These are phyloP conservation scores for Thecophora atra DNA, from an alignment of 2,888 invertebrate genomes.

Conservation along the genomic window DNA sequence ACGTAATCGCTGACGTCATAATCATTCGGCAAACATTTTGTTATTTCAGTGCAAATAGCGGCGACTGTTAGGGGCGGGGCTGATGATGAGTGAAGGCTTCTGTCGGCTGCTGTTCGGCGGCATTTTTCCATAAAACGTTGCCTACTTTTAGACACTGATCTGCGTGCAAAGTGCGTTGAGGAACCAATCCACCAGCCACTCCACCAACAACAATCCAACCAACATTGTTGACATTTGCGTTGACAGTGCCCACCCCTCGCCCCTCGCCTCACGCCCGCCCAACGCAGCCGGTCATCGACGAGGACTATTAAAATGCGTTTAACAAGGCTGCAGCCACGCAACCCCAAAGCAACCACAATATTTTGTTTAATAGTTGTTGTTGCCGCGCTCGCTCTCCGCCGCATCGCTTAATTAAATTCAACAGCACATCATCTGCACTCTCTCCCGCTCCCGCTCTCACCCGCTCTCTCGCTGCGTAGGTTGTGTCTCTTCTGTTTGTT, in stretches of 20 bases:
- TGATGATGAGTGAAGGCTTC: background rate
- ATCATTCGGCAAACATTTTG: slow-evolving; percentile 35
- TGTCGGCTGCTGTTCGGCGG: no score
- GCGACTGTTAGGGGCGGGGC: slow-evolving; percentile 16
- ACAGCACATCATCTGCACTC: background rate
- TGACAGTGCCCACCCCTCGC: background rate
- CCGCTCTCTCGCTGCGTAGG: background rate
- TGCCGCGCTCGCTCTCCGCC: slow-evolving; percentile 10
- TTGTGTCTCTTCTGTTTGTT: slow-evolving; percentile 17
- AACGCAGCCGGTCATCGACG: no score
- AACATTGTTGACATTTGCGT: background rate
- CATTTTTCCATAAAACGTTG: slow-evolving; percentile 24
- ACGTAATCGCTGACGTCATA: slow-evolving; percentile 28
- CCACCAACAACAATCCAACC: slow-evolving; percentile 42
- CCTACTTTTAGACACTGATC: slow-evolving; percentile 42
- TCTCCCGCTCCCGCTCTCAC: no score
- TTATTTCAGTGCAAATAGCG: slow-evolving; percentile 38
- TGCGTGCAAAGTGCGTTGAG: background rate
- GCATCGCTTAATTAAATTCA: slow-evolving; percentile 22
- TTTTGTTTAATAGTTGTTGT: slow-evolving; percentile 26
- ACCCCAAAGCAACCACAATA: slow-evolving; percentile 22
- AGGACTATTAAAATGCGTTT: slow-evolving; percentile 33
- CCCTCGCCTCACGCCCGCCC: background rate
- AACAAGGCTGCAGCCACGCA: background rate
- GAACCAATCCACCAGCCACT: slow-evolving; percentile 36